A percentile compares a stretch with the other conserved stretches of the same genome.
phyloP scores from a whole-genome alignment of 2,888 invertebrate species.

The Nipponacmea schrenckii region DNA sequence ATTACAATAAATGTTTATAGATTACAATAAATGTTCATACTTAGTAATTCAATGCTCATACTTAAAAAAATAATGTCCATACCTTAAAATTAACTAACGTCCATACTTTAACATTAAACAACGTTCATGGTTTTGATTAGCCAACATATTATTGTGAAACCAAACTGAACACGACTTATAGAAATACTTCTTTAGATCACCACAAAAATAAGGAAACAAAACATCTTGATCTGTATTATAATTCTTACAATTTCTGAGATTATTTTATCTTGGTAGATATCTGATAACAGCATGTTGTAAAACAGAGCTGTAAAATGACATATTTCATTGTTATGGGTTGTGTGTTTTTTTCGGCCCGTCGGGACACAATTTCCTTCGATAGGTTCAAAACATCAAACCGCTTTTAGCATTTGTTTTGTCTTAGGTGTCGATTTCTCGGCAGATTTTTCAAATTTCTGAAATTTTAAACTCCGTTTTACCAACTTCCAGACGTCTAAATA shows the following conservation, averaged over 20 bases:
- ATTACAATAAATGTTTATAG: too few relatives aligned
- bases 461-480: background rate
- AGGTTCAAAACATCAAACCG: background rate
- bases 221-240: too few relatives aligned
- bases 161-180: too few relatives aligned
- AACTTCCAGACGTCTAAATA: background rate
- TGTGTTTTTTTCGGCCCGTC: background rate
- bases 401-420: background rate
- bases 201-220: too few relatives aligned
- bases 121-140: too few relatives aligned
- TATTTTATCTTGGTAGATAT: background rate
- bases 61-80: too few relatives aligned
- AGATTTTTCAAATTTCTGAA: constrained; percentile 2
- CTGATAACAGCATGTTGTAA: background rate
- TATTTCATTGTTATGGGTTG: background rate
- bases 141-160: too few relatives aligned
- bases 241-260: background rate
- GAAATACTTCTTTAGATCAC: too few relatives aligned
- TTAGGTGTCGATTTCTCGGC: background rate
- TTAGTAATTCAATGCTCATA: too few relatives aligned
- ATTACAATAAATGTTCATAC: too few relatives aligned
- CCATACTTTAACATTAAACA: too few relatives aligned
- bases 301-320: background rate
- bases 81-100: too few relatives aligned
- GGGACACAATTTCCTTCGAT: background rate